Evolutionary conservation across 2,797 vertebrate species (phyloP), one percentile per base, ranked within the genome.

Genomic region (Chaunax sp.): DNA sequence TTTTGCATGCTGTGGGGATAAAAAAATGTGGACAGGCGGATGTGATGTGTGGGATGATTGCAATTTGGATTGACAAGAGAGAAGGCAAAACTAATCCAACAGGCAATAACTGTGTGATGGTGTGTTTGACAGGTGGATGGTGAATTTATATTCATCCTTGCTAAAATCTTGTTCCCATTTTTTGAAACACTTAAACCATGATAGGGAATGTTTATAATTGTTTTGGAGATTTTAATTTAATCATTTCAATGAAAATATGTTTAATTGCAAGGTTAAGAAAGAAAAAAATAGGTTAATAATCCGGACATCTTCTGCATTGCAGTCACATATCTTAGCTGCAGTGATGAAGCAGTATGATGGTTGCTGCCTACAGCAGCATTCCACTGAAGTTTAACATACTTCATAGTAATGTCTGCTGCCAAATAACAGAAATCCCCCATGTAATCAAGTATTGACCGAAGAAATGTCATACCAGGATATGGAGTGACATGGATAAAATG

Each of bases 341-440:
- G 28, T 23, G 64, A 68, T 65, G 56, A 78, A 80, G 63, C 63
- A 33, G 20, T 66, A 40, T 56, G 59, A 66, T 54, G 61, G 50
- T 72, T 77, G 40, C 68, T 66, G 73, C 71, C 78, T 64, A 69
- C 73, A 78, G 78, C 37, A 66, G 55, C 70, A 77, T 64, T 72
- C 69, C 51, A 75, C 52, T 41, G 16, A 72, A 69, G 57, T 49
- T 70, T 12, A 44, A 67, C 49, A 81, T 84, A 82, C 49, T 33
- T 38, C 19, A 52, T 78, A 76, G 28, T 69, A 77, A 75, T 69
- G 40, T 55, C 57, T 58, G 20, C 49, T 64, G 73, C 58, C 43
- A 70, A 79, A 77, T 60, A 38, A 80, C 64, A 18, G 64, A 72
- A 60, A 61, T 55, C 3, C 20, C 67, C 47, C 6, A 73, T 71